Evolutionary conservation across 2,888 invertebrate genomes (phyloP).

Genomic region (Didymodactylos carnosus): DNA sequence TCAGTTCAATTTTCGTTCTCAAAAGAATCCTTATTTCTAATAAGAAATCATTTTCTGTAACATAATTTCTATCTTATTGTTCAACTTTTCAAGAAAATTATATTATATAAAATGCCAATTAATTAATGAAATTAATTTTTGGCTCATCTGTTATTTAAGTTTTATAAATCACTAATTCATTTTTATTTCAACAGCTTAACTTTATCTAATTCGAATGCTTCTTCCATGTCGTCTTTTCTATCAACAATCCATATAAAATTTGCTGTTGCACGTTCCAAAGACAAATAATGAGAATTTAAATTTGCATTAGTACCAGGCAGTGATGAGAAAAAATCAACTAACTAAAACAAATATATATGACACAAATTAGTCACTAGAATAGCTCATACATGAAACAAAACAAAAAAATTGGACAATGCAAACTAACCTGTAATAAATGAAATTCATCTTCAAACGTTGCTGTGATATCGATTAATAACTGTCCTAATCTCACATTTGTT

Average conservation of each 20-base stretch:
- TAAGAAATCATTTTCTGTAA: too few relatives aligned
- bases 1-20: too few relatives aligned
- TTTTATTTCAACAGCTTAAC: too few relatives aligned
- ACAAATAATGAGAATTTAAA: neutral
- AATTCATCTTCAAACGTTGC: conserved; percentile 8
- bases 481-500: conserved; percentile 3
- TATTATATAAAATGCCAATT: too few relatives aligned
- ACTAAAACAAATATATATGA: neutral
- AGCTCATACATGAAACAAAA: neutral
- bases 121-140: too few relatives aligned
- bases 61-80: too few relatives aligned
- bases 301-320: neutral
- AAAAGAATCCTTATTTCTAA: too few relatives aligned
- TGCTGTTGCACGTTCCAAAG: neutral
- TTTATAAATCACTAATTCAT: too few relatives aligned
- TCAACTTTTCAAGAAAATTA: too few relatives aligned
- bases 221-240: neutral
- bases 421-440: neutral
- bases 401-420: neutral
- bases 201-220: neutral
- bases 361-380: too few relatives aligned
- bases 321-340: neutral
- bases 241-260: neutral
- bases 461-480: conserved; percentile 6
- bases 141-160: too few relatives aligned